Base-by-base conservation (phyloP, 1,140 invertebrate species). In the Bombus vancouverensis region DNA sequence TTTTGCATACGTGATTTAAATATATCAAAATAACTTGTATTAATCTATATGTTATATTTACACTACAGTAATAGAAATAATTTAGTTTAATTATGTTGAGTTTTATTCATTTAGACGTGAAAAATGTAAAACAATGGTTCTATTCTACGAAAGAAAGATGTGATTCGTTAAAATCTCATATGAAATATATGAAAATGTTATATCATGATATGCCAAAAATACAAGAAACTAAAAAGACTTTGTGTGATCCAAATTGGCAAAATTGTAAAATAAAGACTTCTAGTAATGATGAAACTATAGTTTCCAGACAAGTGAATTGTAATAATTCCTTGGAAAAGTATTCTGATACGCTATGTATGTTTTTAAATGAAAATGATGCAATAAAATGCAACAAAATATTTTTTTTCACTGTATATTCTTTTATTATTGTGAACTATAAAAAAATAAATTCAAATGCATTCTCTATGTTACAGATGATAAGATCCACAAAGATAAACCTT, bases 111-210 rank as follows among this genome's bases (percentile, higher is more conserved):
- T 44, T 42, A 59, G 32, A 80, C 89, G 32, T 86, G 95, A 95
- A 94, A 89, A 90, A 72, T 53, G 42, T 95, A 1, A 92, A 91
- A 59, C 90, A 95, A 87, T 92, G 94, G 62, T 85, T 95, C 32
- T 89, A 95, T 84, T 89, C 90, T 59, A 94, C 95, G 0, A 94
- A 95, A 83, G 92, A 87, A 32, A 92, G 92, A 89, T 95, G 93
- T 37, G 92, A 93, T 32, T 92, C 91, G 0, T 85, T 95, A 53
- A 94, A 95, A 77, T 91, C 89, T 34, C 93, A 95, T 87, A 88
- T 95, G 62, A 92, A 95, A 87, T 92, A 92, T 47, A 92, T 95
- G 92, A 95, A 95, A 87, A 91, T 87, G 59, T 71, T 93, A n/a
- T 95, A 93, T 71, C 87, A 74, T 25, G 78, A 87, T 9, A 86